Base-by-base conservation (phyloP, 2,797 vertebrate genomes). In the Furcifer pardalis region DNA sequence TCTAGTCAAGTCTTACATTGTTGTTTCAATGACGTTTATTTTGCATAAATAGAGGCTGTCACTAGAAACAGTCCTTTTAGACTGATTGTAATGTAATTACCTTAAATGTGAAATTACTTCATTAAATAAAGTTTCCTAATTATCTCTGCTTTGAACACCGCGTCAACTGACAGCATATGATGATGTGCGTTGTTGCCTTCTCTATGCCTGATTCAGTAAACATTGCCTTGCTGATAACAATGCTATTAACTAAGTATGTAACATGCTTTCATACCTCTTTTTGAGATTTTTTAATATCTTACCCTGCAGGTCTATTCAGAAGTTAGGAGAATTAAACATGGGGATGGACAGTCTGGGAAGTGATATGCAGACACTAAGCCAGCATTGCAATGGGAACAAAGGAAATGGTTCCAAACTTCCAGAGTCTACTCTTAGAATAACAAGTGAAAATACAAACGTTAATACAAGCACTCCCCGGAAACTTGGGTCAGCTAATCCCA, bases 251-350 rank as follows among this genome's bases (percentile, higher is more conserved):
- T 69, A 59, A 27, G 19, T n/a, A 66, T 27, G 25, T 40, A 49
- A 46, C 35, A 23, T 21, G 12, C 52, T 74, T 62, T 49, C 19
- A 72, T 79, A 40, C 13, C 9, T 40, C 37, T 72, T n/a, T 8
- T n/a, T 46, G 6, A 15, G 12, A 7, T 32, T 49, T 82, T 19
- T 19, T 13, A 81, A 62, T 52, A 76, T 17, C 75, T 84, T 87
- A 65, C 89, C 85, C 82, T 87, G 3, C 83, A 99, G 98, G 86
- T 99, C 98, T 79, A 99, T 99, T 92, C 98, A 98, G 94, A 99
- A 98, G 91, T 92, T 99, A 83, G 98, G 98, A 91, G 98, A 99
- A 91, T 96, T 99, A 95, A 99, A 99, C 72, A 96, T 99, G 85
- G 97, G 97, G 63, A 97, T 98, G 89, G 98, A 99, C 83, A 97